These are phyloP conservation scores for Ophthalmolycus amberensis DNA, from an alignment of 2,113 vertebrate genomes.

Conservation along the genomic window DNA sequence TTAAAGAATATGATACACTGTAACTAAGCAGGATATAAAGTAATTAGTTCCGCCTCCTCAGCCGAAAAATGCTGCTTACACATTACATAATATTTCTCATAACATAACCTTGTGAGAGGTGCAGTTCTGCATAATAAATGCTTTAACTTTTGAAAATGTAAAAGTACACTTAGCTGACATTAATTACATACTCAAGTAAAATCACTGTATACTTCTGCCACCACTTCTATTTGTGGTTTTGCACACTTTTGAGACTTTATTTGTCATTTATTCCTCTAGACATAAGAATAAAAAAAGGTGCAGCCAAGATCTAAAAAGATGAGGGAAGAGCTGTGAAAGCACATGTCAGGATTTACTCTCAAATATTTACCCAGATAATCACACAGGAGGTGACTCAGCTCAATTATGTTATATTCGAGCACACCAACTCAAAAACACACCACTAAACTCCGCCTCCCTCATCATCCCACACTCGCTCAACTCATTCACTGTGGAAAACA, in stretches of 20 bases:
- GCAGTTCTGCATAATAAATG: neutral
- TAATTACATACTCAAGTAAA: neutral
- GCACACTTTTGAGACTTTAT: neutral
- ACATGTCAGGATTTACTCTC: neutral
- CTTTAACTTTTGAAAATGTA: neutral
- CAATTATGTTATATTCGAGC: neutral
- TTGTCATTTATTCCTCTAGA: neutral
- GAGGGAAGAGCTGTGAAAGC: neutral
- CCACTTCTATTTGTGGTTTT: neutral
- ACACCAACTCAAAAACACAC: neutral
- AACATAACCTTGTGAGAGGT: neutral
- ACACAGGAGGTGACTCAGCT: constrained; percentile 10
- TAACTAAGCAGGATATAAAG: constrained; percentile 1
- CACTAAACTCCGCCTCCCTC: neutral
- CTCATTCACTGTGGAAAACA: constrained; percentile 31
- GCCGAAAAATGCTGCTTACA: neutral
- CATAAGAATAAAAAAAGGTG: neutral
- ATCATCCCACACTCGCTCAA: constrained; percentile 13
- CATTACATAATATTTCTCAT: neutral
- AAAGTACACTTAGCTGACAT: neutral
- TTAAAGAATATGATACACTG: neutral
- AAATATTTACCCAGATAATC: neutral
- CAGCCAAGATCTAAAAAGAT: neutral
- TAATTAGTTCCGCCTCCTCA: neutral
- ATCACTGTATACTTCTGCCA: neutral